Percentiles rank a stretch among this genome's conserved stretches.
These are phyloP conservation scores for Drosophila melanogaster DNA, from an alignment of 1,140 invertebrate genomes.

Conservation along the genomic window DNA sequence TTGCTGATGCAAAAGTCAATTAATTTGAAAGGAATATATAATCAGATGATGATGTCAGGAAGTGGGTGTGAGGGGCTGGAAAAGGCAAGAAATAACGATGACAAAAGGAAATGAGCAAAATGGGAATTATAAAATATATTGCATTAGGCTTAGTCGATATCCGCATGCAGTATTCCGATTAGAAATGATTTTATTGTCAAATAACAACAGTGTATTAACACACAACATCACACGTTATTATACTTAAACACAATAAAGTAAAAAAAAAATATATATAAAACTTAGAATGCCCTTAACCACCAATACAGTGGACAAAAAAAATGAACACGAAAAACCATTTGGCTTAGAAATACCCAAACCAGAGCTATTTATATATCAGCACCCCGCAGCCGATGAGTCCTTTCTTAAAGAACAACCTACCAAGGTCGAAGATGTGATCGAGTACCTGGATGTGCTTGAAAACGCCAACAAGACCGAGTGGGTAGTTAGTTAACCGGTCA, in stretches of 20 bases:
- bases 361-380: not conserved
- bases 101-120: conserved; percentile 8
- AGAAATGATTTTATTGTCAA: conserved; percentile 8
- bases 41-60: conserved; percentile 23
- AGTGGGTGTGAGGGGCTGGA: not conserved
- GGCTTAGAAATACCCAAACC: not conserved
- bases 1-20: conserved; percentile 49
- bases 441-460: conserved; percentile 17
- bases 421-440: conserved; percentile 29
- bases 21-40: conserved; percentile 46
- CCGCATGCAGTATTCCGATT: too few species aligned
- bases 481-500: not conserved
- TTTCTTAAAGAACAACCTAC: conserved; percentile 33
- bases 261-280: not conserved
- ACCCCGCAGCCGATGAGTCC: conserved; percentile 36
- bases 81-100: not conserved
- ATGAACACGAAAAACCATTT: not conserved
- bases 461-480: conserved; percentile 47
- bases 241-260: not conserved
- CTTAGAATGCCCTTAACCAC: not conserved
- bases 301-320: not conserved
- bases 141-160: not conserved
- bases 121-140: conserved; percentile 3
- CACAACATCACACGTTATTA: not conserved
- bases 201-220: too few species aligned